Evolutionary conservation across 2,797 vertebrate genomes (phyloP), one percentile per base, ranked within the genome.

Genomic region (Paedocypris micromegethes): DNA sequence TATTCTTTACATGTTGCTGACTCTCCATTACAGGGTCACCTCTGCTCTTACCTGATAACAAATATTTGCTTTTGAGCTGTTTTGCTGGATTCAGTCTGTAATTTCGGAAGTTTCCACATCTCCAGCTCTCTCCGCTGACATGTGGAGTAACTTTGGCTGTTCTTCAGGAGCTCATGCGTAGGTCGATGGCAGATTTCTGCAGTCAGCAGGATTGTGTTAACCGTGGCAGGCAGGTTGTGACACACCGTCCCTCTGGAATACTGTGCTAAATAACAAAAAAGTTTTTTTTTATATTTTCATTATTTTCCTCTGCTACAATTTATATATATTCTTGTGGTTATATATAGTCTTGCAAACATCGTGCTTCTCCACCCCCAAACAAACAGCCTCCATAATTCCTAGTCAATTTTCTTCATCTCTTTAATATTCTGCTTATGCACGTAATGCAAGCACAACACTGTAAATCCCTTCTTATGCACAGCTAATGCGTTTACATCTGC

Each of bases 191-290:
- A 72, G 56, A 69, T 57, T 56, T 74, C 74, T 74, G 2, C 50
- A 65, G 77, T 80, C 80, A 77, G 78, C 80, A 71, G 65, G 68
- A 70, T 75, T 69, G 72, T 65, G 77, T 72, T 78, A 69, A 68
- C 68, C 4, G 53, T 76, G 68, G 70, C 67, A 77, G 69, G 40
- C 40, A 56, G 68, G 72, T 65, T 67, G 51, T 64, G 74, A 66
- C 69, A 67, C 51, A 64, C 59, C 40, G 62, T 60, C 66, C 70
- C 71, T 64, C 72, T 44, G 63, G 61, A 75, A 74, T 9, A 23
- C 49, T 61, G 41, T 66, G 64, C 63, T 70, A 57, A 73, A 74
- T 75, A 71, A 77, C 72, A 78, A 76, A 64, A 73, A 61, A 68
- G 58, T 58, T 66, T 55, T 72, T 73, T 59, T 40, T 52, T 60